phyloP scores from a whole-genome alignment of 1,140 invertebrate species.

The Drosophila rufa region DNA sequence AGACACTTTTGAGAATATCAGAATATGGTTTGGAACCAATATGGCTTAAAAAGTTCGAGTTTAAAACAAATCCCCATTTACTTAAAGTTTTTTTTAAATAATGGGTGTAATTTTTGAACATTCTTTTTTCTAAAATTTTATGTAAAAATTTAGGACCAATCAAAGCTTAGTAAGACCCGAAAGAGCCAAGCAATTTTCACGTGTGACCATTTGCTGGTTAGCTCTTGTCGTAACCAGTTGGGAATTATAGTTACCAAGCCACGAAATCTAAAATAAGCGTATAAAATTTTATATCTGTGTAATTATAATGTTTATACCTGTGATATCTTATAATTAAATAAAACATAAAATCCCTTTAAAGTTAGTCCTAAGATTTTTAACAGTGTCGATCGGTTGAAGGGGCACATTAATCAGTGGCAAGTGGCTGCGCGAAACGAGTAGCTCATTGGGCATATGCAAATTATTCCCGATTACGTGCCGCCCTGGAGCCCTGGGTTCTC shows the following conservation, averaged over 20 bases:
- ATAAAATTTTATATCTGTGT: too few relatives aligned
- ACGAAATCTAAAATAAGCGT: too few relatives aligned
- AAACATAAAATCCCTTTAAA: neutral
- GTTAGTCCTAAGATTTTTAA: neutral
- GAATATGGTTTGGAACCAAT: too few relatives aligned
- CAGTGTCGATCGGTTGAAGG: conserved; percentile 30
- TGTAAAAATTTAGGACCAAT: too few relatives aligned
- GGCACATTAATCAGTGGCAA: conserved; percentile 71
- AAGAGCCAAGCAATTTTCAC: too few relatives aligned
- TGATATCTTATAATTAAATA: neutral
- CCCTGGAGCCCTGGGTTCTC: conserved; percentile 17
- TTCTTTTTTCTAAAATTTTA: neutral
- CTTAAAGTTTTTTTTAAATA: neutral
- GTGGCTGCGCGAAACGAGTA: conserved; percentile 75
- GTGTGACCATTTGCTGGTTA: too few relatives aligned
- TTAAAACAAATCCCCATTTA: too few relatives aligned
- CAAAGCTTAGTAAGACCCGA: neutral
- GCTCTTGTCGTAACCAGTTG: too few relatives aligned
- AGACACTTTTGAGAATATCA: neutral
- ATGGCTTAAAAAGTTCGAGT: too few relatives aligned
- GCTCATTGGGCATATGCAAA: conserved; percentile 74
- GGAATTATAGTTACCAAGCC: too few relatives aligned
- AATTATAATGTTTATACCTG: too few relatives aligned
- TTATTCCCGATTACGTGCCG: conserved; percentile 46
- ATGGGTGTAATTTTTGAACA: neutral